Percentiles rank a stretch among this genome's conserved stretches.
Evolutionary conservation across 2,888 invertebrate species (phyloP).

Genomic region (Synanthedon formicaeformis): DNA sequence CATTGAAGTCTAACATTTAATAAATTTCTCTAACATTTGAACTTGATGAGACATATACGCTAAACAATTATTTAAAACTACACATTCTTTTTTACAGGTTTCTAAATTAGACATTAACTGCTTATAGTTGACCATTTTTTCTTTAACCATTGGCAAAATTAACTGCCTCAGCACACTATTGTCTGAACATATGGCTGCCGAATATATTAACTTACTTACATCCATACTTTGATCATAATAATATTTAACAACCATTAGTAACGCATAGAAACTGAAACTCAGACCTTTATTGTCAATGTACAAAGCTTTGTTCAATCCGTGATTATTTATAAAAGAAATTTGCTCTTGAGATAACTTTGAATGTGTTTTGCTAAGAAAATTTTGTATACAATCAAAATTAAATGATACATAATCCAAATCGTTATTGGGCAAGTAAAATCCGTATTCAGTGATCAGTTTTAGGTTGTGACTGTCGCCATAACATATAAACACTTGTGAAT

Average conservation of each 20-base stretch:
- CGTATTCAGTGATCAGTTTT: slow-evolving; percentile 88
- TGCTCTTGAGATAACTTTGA: slow-evolving; percentile 66
- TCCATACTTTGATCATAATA: slow-evolving; percentile 46
- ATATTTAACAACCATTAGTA: slow-evolving; percentile 57
- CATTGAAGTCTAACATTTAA: slow-evolving; percentile 54
- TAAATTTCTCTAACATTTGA: slow-evolving; percentile 60
- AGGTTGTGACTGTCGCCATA: slow-evolving; percentile 87
- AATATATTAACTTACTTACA: slow-evolving; percentile 55
- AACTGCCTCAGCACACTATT: slow-evolving; percentile 46
- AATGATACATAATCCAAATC: slow-evolving; percentile 76
- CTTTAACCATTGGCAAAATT: slow-evolving; percentile 42
- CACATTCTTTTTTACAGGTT: slow-evolving; percentile 27
- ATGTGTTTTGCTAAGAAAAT: slow-evolving; percentile 38
- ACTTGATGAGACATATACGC: slow-evolving; percentile 59
- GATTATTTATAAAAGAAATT: slow-evolving; percentile 73
- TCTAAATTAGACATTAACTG: slow-evolving; percentile 36
- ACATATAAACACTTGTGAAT: slow-evolving; percentile 87
- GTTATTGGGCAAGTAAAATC: slow-evolving; percentile 81
- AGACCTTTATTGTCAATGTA: slow-evolving; percentile 73
- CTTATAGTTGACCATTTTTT: slow-evolving; percentile 35
- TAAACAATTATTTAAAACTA: slow-evolving; percentile 53
- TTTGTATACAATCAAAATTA: slow-evolving; percentile 62
- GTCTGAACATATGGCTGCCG: slow-evolving; percentile 51
- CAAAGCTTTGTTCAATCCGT: slow-evolving; percentile 72
- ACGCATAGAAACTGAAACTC: slow-evolving; percentile 75